Conservation (phyloP, 2,888 invertebrate genomes). For the Cylindroiulus punctatus region DNA sequence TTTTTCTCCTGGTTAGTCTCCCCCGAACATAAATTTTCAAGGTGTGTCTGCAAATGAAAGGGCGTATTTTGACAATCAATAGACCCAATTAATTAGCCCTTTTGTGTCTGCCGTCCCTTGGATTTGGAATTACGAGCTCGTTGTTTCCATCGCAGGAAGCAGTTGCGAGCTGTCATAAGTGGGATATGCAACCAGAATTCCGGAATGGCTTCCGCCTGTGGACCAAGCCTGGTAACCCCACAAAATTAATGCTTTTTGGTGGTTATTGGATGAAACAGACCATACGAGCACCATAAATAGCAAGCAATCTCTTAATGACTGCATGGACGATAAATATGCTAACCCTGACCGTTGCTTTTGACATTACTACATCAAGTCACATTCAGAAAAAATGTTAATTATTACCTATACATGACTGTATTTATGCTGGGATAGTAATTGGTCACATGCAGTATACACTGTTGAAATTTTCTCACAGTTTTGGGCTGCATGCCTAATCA, state of each 20-base stretch:
- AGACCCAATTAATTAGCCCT: slow-evolving; percentile 7
- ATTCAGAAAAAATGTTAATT: neutral
- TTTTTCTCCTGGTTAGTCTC: neutral
- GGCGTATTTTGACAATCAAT: slow-evolving; percentile 33
- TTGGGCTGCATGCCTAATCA: too few species aligned
- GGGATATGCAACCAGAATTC: slow-evolving; percentile 8
- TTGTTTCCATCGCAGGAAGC: neutral
- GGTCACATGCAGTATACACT: too few species aligned
- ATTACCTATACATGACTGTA: neutral
- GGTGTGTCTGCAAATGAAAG: slow-evolving; percentile 22
- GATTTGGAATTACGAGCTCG: slow-evolving; percentile 24
- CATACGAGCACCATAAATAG: neutral
- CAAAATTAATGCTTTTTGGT: neutral
- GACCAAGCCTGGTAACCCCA: neutral
- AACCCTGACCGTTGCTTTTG: slow-evolving; percentile 1
- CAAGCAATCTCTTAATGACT: neutral
- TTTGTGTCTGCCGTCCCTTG: neutral
- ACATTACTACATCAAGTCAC: neutral
- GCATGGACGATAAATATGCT: neutral
- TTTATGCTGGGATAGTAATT: neutral
- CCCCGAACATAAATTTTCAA: slow-evolving; percentile 6
- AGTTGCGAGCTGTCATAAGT: slow-evolving; percentile 25
- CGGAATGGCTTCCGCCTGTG: slow-evolving; percentile 17
- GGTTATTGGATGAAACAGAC: neutral
- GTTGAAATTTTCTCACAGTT: too few species aligned